Evolutionary conservation across 2,888 invertebrate genomes (phyloP).

Genomic region (Cerastoderma edule): DNA sequence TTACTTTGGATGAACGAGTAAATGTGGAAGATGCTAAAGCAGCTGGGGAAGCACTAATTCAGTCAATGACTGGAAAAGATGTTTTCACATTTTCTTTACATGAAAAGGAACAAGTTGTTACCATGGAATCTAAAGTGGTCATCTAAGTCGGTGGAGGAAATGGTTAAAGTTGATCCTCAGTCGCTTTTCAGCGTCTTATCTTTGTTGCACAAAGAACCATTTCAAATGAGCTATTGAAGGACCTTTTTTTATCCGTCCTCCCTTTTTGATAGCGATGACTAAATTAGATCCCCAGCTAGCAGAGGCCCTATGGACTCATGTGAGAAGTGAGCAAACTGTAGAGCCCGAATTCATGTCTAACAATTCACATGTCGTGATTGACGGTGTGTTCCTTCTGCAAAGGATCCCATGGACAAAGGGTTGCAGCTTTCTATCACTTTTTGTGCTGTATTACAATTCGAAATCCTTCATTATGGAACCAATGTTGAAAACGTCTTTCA

Average conservation of each 20-base stretch:
- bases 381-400: constrained; percentile 53
- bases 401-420: constrained; percentile 46
- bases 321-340: neutral
- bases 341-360: neutral
- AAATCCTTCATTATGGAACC: neutral
- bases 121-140: constrained; percentile 22
- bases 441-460: neutral
- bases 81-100: constrained; percentile 36
- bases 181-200: constrained; percentile 27
- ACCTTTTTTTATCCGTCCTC: constrained; percentile 32
- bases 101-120: constrained; percentile 42
- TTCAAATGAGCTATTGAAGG: constrained; percentile 27
- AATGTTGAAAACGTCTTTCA: constrained; percentile 21
- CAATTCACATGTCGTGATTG: constrained; percentile 32
- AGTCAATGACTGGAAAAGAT: constrained; percentile 16
- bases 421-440: constrained; percentile 8
- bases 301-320: neutral
- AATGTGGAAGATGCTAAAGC: constrained; percentile 21
- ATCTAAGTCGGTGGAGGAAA: constrained; percentile 13
- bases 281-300: neutral
- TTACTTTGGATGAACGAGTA: neutral
- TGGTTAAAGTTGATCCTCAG: constrained; percentile 29
- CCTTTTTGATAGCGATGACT: constrained; percentile 40
- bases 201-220: constrained; percentile 14
- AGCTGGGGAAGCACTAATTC: constrained; percentile 16